phyloP scores from a whole-genome alignment of 1,140 invertebrate genomes.

The Trachymyrmex cornetzi region DNA sequence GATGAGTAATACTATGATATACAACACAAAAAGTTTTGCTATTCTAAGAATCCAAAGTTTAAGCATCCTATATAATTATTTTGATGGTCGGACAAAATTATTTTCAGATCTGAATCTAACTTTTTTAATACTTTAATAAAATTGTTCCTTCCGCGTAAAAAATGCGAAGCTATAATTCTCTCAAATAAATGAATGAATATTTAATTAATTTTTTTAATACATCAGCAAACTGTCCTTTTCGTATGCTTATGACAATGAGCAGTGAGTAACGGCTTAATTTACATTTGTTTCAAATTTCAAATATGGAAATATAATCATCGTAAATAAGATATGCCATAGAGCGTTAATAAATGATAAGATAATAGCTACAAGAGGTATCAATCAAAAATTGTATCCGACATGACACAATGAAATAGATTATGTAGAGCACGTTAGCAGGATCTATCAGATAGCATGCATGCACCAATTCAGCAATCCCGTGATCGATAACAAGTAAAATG shows the following conservation, averaged over 20 bases:
- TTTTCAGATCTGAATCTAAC: too few relatives aligned
- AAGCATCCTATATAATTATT: too few relatives aligned
- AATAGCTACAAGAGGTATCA: not conserved
- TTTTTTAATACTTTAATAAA: too few relatives aligned
- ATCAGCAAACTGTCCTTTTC: too few relatives aligned
- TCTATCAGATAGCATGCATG: not conserved
- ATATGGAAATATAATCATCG: not conserved
- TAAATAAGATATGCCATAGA: conserved; percentile 2
- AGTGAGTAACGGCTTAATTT: not conserved
- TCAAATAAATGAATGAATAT: too few relatives aligned
- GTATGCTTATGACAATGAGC: not conserved
- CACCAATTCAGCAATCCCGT: not conserved
- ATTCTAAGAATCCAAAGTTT: too few relatives aligned
- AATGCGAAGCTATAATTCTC: too few relatives aligned
- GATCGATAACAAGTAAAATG: not conserved
- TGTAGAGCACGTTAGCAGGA: not conserved
- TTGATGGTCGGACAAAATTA: too few relatives aligned
- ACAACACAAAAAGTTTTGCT: too few relatives aligned
- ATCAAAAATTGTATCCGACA: not conserved
- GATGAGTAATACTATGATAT: too few relatives aligned
- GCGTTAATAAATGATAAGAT: conserved; percentile 26
- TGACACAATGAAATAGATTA: not conserved
- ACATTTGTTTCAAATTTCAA: not conserved
- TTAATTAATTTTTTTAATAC: too few relatives aligned
- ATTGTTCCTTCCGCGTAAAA: too few relatives aligned